phyloP scores from a whole-genome alignment of 2,888 invertebrate genomes.

The Hetaerina titia region DNA sequence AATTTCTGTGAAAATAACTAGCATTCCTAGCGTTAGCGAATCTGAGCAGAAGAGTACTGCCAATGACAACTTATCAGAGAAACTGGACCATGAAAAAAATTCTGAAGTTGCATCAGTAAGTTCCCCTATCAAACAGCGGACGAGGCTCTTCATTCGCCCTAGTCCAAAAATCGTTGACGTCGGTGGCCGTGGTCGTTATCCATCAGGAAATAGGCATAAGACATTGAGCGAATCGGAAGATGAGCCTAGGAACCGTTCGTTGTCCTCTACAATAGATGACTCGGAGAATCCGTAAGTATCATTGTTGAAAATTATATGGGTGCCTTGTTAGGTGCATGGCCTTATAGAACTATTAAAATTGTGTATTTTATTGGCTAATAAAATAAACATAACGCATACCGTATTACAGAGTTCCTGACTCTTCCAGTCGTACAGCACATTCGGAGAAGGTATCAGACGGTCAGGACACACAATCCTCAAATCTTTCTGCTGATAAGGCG shows the following conservation, averaged over 20 bases:
- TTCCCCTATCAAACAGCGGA: conserved; percentile 36
- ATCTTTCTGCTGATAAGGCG: background rate
- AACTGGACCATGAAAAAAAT: background rate
- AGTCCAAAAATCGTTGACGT: conserved; percentile 42
- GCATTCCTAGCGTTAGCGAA: background rate
- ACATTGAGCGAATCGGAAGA: conserved; percentile 54
- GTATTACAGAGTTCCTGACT: background rate
- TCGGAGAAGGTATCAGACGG: background rate
- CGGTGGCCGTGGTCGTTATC: conserved; percentile 21
- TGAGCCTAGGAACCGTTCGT: background rate
- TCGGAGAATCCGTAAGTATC: conserved; percentile 4
- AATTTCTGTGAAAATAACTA: background rate
- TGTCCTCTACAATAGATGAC: background rate
- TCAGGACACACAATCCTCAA: background rate
- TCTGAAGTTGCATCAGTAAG: background rate
- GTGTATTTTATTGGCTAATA: background rate
- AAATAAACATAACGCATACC: background rate
- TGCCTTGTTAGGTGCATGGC: background rate
- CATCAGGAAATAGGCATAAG: conserved; percentile 39
- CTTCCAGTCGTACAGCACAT: background rate
- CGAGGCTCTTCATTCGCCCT: conserved; percentile 38
- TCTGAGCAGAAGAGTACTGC: background rate
- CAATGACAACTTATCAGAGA: background rate
- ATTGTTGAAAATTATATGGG: background rate
- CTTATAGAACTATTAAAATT: too few relatives aligned